Base-by-base conservation (phyloP, 2,113 vertebrate species). In the Petrocephalus microphthalmus region DNA sequence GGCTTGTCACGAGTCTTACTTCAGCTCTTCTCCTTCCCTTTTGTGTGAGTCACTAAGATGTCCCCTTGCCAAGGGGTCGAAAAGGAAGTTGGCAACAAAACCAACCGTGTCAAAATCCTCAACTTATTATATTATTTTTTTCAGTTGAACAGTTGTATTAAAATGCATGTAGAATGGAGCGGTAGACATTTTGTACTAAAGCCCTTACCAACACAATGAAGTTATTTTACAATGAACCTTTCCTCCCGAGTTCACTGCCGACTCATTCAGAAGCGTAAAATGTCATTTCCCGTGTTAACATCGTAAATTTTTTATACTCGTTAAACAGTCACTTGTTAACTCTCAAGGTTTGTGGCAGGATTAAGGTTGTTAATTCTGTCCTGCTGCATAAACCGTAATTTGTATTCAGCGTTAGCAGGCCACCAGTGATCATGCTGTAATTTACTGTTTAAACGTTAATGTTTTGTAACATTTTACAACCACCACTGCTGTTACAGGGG, bases 221-320 rank as follows among this genome's bases (percentile, higher is more conserved):
- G 82, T 84, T 84, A 52, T 84, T 84, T 84, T 52, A 22, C 25
- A 37, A 60, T 57, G 33, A 86, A 22, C 33, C 52, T 84, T 87
- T 45, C 33, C 54, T 49, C 49, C 67, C 8, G n/a, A 51, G 20
- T 52, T 74, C 64, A 47, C 74, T 19, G 51, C 8, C 5, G 25
- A 37, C 22, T 54, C 33, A 25, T 84, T 84, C n/a, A 54, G n/a
- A 87, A 45, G 47, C 60, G 22, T 87, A 29, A 85, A 78, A 42
- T 37, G 33, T 78, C 71, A 78, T 78, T 42, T 78, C 54, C 2
- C 6, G 2, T 60, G 54, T 45, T 54, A 86, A 57, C 8, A 25
- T 51, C 49, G 82, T 49, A 51, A 52, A 84, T 84, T 29, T 54
- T 85, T 86, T 57, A 85, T 86, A 57, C 25, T 67, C 11, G 60